Evolutionary conservation across 2,888 invertebrate genomes (phyloP), one percentile per base, ranked within the genome.

Genomic region (Actias luna): DNA sequence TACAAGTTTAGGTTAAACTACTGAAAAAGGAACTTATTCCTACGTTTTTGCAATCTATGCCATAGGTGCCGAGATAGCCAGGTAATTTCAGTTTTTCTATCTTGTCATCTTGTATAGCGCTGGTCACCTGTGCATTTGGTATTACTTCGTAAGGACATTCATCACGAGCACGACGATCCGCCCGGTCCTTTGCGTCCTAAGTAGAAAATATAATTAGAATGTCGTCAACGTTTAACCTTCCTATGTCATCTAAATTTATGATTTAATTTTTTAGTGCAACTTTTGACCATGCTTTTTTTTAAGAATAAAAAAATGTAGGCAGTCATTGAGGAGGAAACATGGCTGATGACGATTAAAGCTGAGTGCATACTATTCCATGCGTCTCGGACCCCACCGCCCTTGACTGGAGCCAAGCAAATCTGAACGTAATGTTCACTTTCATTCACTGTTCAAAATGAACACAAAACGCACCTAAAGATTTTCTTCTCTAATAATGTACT

Each of bases 1-100:
- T 5, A 33, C 36, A 39, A 16, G 5, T 16, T 39, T 39, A 39
- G 16, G 12, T 14, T 16, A 39, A 39, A 16, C 12, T 1, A 39
- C 36, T 4, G 5, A 16, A 25, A 50, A 50, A 22, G 22, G 12
- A 25, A 50, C 12, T 50, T 33, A 35, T 46, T 55, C 33, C 59
- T 74, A 90, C 91, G 81, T 88, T 77, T 65, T 88, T 89, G 74
- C 92, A 92, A 69, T 91, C 88, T 2, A 91, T 83, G 39, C 80
- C 84, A 63, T 84, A 86, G 8, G 82, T 79, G 61, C 89, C 91
- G 57, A 92, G 85, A 75, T 87, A 88, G 4, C 92, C 91, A 0
- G 88, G 83, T 42, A 83, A 69, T 29, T 67, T 70, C 0, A 73
- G 62, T 36, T 82, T 84, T 0, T 78, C 82, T 0, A 62, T 68